phyloP scores from a whole-genome alignment of 2,888 invertebrate species.

The Nipponacmea schrenckii region DNA sequence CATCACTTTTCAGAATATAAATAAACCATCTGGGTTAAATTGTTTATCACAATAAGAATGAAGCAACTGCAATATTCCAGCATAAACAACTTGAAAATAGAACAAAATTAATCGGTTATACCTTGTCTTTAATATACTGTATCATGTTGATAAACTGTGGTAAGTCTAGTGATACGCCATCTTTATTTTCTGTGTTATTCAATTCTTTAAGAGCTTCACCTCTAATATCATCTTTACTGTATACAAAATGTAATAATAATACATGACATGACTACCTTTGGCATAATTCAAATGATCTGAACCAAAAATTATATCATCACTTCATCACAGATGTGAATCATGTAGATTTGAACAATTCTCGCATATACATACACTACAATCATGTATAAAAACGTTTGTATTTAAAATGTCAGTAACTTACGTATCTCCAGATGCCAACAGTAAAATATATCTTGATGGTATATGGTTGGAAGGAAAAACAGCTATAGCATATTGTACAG shows the following conservation, averaged over 20 bases:
- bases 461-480: constrained; percentile 86
- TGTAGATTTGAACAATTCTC: no score
- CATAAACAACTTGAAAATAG: no score
- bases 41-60: no score
- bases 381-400: no score
- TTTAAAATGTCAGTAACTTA: constrained; percentile 68
- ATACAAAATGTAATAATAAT: neutral
- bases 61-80: no score
- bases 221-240: constrained; percentile 80
- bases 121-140: constrained; percentile 75
- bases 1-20: no score
- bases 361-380: no score
- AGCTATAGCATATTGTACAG: constrained; percentile 82
- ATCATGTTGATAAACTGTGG: constrained; percentile 82
- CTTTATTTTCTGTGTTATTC: constrained; percentile 18
- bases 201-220: constrained; percentile 80
- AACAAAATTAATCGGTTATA: constrained; percentile 19
- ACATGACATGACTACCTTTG: neutral
- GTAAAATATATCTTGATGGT: constrained; percentile 82
- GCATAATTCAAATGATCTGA: neutral
- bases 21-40: no score
- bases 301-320: neutral
- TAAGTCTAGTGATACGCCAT: constrained; percentile 29
- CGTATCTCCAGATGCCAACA: constrained; percentile 86
- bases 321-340: neutral